Base-by-base conservation (phyloP, 2,888 invertebrate genomes). In the Synergus laeviventris region DNA sequence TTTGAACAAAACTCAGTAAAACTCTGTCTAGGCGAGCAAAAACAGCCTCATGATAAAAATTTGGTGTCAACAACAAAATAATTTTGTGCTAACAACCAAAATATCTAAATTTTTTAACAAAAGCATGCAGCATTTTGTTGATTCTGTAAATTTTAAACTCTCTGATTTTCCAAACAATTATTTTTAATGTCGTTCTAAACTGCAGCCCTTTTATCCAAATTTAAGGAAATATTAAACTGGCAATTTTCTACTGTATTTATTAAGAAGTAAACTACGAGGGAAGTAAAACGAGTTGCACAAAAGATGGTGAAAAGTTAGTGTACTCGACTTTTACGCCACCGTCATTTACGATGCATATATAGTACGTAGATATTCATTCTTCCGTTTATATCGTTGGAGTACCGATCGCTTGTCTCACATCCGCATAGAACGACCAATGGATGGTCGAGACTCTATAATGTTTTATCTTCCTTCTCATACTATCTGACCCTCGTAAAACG, bases 341-440 rank as follows among this genome's bases (percentile, higher is more conserved):
- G 21, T 21, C 18, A 21, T 64, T 64, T 70, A 70, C 70, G 31
- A 70, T 70, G 45, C 31, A 49, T 70, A n/a, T 24, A 49, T n/a
- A 31, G 21, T 64, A 21, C 18, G 3, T 18, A 18, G 42, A 64
- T 64, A 70, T 70, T 45, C 42, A 70, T 70, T 45, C 42, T 49
- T 70, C 31, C 49, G 24, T 70, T 70, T 70, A 70, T 70, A n/a
- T 31, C 70, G 31, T 49, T n/a, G 49, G n/a, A 31, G 45, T 49
- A 49, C 45, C 45, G 70, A 70, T 70, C 66, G 66, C 66, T 66
- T 66, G 66, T 66, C 70, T 70, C 70, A 36, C 70, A 70, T 70
- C 45, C 49, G 12, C 21, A 24, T 66, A 70, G 45, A 70, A 70
- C 45, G 70, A 70, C 70, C 70, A 70, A 49, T 31, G 70, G 11